These are phyloP conservation scores for Philereme vetulata DNA, from an alignment of 2,888 invertebrate genomes.

Conservation along the genomic window DNA sequence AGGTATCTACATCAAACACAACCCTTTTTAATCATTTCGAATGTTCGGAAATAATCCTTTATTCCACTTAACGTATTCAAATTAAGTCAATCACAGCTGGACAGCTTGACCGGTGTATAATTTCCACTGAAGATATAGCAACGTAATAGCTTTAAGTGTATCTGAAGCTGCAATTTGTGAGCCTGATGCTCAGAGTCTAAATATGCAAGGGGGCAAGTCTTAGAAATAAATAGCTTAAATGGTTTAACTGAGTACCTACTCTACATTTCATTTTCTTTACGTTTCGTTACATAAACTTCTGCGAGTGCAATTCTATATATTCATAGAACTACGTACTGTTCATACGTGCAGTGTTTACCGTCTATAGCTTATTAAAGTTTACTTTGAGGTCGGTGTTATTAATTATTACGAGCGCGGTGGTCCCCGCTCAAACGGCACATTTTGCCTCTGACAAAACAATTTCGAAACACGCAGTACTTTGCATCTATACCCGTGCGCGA, in stretches of 20 bases:
- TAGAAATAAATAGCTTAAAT: not conserved
- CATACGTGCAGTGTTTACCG: not conserved
- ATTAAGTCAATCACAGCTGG: constrained; percentile 50
- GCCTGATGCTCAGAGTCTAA: constrained; percentile 14
- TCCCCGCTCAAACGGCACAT: constrained; percentile 44
- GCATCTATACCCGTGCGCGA: no score
- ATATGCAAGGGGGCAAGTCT: not conserved
- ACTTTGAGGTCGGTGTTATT: constrained; percentile 46
- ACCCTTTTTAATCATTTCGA: constrained; percentile 3
- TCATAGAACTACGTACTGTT: not conserved
- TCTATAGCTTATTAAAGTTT: constrained; percentile 3
- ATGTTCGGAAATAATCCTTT: constrained; percentile 9
- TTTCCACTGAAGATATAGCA: constrained; percentile 41
- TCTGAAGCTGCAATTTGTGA: constrained; percentile 56
- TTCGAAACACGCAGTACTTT: constrained; percentile 44
- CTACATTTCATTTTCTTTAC: not conserved
- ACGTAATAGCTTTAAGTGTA: constrained; percentile 25
- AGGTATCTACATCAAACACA: not conserved
- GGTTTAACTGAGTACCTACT: not conserved
- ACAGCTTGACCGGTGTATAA: constrained; percentile 52
- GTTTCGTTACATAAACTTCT: not conserved
- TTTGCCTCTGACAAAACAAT: constrained; percentile 53
- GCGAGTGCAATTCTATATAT: not conserved
- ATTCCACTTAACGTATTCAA: constrained; percentile 39
- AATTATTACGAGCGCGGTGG: constrained; percentile 57